Evolutionary conservation across 92 coral and sea anemone species (phyloP), one percentile per base, ranked within the genome.

Genomic region (Chrysogorgia sp.): DNA sequence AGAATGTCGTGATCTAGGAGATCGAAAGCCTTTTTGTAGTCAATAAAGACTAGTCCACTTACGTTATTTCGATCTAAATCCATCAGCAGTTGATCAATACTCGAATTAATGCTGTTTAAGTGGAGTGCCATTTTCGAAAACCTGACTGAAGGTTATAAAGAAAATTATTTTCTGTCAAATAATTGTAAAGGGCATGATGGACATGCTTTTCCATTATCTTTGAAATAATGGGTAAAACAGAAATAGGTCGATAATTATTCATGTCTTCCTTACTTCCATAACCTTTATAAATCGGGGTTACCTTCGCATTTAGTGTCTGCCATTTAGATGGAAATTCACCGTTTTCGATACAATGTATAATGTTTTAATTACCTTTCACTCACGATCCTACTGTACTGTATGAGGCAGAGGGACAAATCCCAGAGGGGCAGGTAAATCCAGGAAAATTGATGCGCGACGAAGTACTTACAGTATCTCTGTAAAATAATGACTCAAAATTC

Each of bases 301-400:
- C 87, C 25, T 77, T 68, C 26, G 82, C 82, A 14, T n/a, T n/a
- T n/a, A n/a, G n/a, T n/a, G 63, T 20, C 71, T 84, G 69, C 88
- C 85, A 81, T 34, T 63, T 55, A 9, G 80, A 67, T 15, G 85
- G 85, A 29, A 81, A 81, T 53, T 40, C 49, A 29, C 84, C 63
- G 15, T 41, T 67, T 31, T 79, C 78, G 52, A 65, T 79, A 49
- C 84, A 79, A 57, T 77, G 57, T n/a, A n/a, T n/a, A n/a, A n/a
- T n/a, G n/a, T n/a, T n/a, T n/a, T n/a, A n/a, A n/a, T n/a, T n/a
- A n/a, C n/a, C n/a, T n/a, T n/a, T n/a, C n/a, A n/a, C n/a, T n/a
- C n/a, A n/a, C n/a, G n/a, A n/a, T n/a, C n/a, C n/a, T n/a, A n/a
- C n/a, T n/a, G n/a, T n/a, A n/a, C n/a, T n/a, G n/a, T n/a, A n/a